Evolutionary conservation across 2,113 vertebrate genomes (phyloP).

Genomic region (Chloropsis cyanopogon): DNA sequence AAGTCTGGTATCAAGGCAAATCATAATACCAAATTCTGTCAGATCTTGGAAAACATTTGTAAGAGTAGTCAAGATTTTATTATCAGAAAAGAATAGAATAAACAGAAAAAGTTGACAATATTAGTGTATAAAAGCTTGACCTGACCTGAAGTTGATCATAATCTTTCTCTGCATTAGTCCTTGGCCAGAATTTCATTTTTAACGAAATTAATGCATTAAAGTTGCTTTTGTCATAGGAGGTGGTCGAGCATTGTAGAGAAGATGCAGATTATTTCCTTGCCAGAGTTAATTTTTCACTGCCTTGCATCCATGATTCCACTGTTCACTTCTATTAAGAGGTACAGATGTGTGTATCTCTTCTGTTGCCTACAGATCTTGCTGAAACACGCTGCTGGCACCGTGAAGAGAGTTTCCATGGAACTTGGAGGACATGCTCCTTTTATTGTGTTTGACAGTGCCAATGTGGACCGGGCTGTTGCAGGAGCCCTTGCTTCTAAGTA

Average conservation of each 20-base stretch:
- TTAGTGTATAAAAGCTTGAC: background rate
- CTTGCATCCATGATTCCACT: background rate
- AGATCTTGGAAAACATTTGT: background rate
- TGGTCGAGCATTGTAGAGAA: background rate
- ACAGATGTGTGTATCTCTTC: background rate
- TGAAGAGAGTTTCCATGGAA: conserved; percentile 96
- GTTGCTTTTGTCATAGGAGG: background rate
- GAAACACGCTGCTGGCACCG: conserved; percentile 82
- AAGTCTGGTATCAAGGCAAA: background rate
- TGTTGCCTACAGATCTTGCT: conserved; percentile 78
- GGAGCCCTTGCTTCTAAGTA: conserved; percentile 92
- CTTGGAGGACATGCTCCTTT: conserved; percentile 94
- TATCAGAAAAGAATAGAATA: background rate
- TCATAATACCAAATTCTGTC: background rate
- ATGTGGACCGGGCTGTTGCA: conserved; percentile 82
- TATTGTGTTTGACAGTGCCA: conserved; percentile 93
- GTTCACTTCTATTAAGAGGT: background rate
- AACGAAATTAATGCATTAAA: background rate
- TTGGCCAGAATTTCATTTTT: background rate
- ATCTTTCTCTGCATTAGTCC: background rate
- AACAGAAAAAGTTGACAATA: background rate
- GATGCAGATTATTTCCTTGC: background rate
- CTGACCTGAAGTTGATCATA: background rate
- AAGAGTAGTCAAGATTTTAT: background rate
- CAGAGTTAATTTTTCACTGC: background rate